phyloP scores from a whole-genome alignment of 2,797 vertebrate genomes.

The Cyprinodon diabolis region DNA sequence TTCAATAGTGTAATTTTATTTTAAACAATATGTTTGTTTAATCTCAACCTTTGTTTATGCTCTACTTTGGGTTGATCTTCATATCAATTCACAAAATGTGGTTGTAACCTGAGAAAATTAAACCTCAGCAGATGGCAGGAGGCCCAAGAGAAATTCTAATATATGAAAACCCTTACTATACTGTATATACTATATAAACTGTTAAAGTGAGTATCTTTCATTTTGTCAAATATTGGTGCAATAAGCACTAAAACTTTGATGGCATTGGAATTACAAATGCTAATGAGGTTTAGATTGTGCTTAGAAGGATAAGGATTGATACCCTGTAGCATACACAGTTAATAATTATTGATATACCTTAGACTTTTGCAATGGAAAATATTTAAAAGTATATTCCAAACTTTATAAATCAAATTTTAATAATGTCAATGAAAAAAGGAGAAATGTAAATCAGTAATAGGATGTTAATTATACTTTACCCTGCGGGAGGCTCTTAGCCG shows the following conservation, averaged over 20 bases:
- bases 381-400: constrained; percentile 13
- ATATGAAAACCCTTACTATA: constrained; percentile 19
- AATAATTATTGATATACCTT: background rate
- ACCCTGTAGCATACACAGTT: background rate
- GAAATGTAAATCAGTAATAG: constrained; percentile 52
- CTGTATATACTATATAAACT: constrained; percentile 20
- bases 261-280: background rate
- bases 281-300: background rate
- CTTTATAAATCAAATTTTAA: background rate
- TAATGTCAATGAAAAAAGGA: constrained; percentile 12
- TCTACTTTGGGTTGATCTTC: background rate
- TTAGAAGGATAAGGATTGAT: background rate
- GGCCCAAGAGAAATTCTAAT: constrained; percentile 47
- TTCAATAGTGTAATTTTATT: background rate
- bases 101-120: constrained; percentile 11
- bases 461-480: constrained; percentile 77
- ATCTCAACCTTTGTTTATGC: background rate
- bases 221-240: constrained; percentile 7
- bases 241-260: constrained; percentile 1
- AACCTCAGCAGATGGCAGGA: constrained; percentile 30
- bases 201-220: constrained; percentile 11
- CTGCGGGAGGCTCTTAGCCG: constrained; percentile 79
- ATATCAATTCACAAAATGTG: background rate
- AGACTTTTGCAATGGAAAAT: background rate
- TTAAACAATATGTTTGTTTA: background rate